Percentiles rank a stretch among this genome's conserved stretches.
Evolutionary conservation across 1,140 invertebrate genomes (phyloP).

Genomic region (Stegodyphus mimosarum): DNA sequence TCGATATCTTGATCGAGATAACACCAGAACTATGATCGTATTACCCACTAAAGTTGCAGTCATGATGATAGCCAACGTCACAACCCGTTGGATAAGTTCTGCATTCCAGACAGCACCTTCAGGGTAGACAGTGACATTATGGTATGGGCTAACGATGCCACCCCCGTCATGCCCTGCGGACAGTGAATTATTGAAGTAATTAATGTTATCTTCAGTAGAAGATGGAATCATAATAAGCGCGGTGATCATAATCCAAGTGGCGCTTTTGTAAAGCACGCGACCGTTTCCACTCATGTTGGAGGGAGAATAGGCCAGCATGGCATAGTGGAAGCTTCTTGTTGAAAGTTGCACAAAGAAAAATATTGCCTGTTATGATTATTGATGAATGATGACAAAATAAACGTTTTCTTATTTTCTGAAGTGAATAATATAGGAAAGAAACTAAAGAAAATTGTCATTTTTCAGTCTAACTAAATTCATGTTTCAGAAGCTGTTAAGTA

Average conservation of each 20-base stretch:
- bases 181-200: conserved; percentile 1
- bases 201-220: conserved; percentile 31
- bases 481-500: too few species aligned
- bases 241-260: conserved; percentile 26
- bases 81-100: conserved; percentile 69
- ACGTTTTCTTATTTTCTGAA: too few species aligned
- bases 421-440: too few species aligned
- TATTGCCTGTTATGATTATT: too few species aligned
- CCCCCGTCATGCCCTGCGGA: background rate
- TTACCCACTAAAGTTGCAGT: conserved; percentile 68
- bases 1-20: conserved; percentile 67
- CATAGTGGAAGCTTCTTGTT: too few species aligned
- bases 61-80: conserved; percentile 69
- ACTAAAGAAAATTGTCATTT: too few species aligned
- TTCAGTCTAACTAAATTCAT: too few species aligned
- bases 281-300: conserved; percentile 3
- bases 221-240: conserved; percentile 36
- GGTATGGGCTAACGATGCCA: background rate
- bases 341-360: too few species aligned
- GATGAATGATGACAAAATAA: too few species aligned
- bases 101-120: conserved; percentile 67
- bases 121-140: conserved; percentile 43
- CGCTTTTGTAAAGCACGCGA: background rate
- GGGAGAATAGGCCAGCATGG: background rate
- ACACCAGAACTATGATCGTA: conserved; percentile 68